Evolutionary conservation across 2,888 invertebrate genomes (phyloP).

Genomic region (Drosophila helvetica): DNA sequence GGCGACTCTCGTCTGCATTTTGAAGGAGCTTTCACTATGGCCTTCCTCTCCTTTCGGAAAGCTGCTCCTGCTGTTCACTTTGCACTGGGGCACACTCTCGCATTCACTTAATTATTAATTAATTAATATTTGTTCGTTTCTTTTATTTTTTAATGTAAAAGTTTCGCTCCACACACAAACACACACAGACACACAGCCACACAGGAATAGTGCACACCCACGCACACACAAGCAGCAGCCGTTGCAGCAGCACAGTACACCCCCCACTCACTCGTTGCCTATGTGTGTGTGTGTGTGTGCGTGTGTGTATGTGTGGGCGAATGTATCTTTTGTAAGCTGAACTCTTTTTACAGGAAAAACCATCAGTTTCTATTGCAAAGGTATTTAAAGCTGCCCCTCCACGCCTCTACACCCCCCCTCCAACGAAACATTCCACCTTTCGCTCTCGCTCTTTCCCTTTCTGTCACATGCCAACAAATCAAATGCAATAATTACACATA

Average conservation of each 20-base stretch:
- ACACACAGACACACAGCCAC: constrained; percentile 3
- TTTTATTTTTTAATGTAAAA: constrained; percentile 11
- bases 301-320: constrained; percentile 46
- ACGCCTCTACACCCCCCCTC: not conserved
- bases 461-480: constrained; percentile 11
- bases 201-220: constrained; percentile 21
- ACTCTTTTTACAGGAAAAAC: constrained; percentile 82
- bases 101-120: not conserved
- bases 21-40: too few relatives aligned
- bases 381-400: constrained; percentile 77
- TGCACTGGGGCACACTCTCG: not conserved
- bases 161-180: constrained; percentile 20
- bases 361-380: constrained; percentile 81
- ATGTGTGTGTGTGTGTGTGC: not conserved
- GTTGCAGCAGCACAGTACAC: constrained; percentile 10
- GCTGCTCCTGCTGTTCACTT: not conserved
- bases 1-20: too few relatives aligned
- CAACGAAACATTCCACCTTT: not conserved
- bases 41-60: too few relatives aligned
- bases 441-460: constrained; percentile 2
- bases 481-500: constrained; percentile 38
- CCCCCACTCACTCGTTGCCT: not conserved
- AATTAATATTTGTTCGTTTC: constrained; percentile 10
- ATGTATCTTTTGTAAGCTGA: constrained; percentile 74
- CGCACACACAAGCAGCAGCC: constrained; percentile 11